These are phyloP conservation scores for Adrianichthys oophorus DNA, from an alignment of 2,797 vertebrate species.

Conservation along the genomic window DNA sequence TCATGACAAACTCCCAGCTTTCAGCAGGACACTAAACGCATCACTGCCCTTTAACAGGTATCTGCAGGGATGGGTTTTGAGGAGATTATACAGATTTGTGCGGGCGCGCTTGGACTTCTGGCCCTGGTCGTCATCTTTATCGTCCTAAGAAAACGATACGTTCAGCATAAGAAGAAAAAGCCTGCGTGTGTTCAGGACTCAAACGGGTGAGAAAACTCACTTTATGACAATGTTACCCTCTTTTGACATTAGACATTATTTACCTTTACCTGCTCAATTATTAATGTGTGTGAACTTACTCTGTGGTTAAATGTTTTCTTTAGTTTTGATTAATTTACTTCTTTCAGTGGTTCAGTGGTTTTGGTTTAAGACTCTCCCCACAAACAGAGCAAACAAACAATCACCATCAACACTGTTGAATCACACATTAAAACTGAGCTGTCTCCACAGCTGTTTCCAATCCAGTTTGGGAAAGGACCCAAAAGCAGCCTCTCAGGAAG, in stretches of 20 bases:
- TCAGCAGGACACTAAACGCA: not conserved
- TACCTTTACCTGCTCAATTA: no score
- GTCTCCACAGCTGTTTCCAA: slow-evolving; percentile 76
- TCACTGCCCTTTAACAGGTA: slow-evolving; percentile 16
- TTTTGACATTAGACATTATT: no score
- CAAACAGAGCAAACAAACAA: no score
- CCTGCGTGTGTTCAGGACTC: slow-evolving; percentile 87
- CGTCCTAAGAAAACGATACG: slow-evolving; percentile 77
- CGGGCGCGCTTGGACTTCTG: slow-evolving; percentile 68
- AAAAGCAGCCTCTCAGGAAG: slow-evolving; percentile 76
- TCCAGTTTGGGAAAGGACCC: slow-evolving; percentile 80
- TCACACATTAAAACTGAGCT: not conserved
- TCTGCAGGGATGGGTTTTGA: slow-evolving; percentile 62
- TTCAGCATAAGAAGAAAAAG: slow-evolving; percentile 79
- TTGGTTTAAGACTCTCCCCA: no score
- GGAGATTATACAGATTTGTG: slow-evolving; percentile 83
- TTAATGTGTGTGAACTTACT: no score
- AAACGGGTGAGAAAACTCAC: slow-evolving; percentile 70
- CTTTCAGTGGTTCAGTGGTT: no score
- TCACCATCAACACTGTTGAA: no score
- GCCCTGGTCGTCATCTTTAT: slow-evolving; percentile 70
- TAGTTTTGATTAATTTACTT: no score
- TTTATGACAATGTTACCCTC: not conserved
- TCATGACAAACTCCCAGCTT: not conserved
- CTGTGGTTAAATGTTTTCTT: no score